Base-by-base conservation (phyloP, 2,797 vertebrate species). In the Poecile montanus region DNA sequence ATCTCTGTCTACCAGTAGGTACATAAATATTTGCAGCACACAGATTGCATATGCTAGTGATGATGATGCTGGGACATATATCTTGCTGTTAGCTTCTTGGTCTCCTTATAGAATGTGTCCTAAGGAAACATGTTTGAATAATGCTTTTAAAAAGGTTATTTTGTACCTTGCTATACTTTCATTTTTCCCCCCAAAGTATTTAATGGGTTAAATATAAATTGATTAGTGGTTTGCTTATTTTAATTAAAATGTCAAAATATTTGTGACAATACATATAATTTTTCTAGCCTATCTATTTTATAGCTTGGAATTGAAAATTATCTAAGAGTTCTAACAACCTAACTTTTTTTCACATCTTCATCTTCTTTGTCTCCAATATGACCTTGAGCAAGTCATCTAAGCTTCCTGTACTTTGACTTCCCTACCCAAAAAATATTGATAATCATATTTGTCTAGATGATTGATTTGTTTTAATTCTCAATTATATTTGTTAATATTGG, bases 401-500 rank as follows among this genome's bases (percentile, higher is more conserved):
- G 7, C 15, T 91, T 67, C 45, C 21, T 62, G 14, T 77, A 36
- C 36, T 84, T 94, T n/a, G 22, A 53, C 65, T 85, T 90, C 4
- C 17, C 25, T 16, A 44, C 58, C 12, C 58, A 51, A 16, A 79
- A 91, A 87, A 75, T 75, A 71, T 14, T 60, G 30, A 86, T 50
- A 88, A 11, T 42, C 67, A n/a, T 54, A 81, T 22, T 71, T 74
- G 16, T 57, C 29, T 79, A 16, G 11, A 38, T 88, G 42, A 76
- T 36, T 80, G 90, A 30, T 75, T 93, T 82, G 11, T 62, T 50
- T 78, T 80, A 88, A 88, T 84, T 78, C 85, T n/a, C 7, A 30
- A 40, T 54, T 91, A 25, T 50, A 54, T 76, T 80, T 63, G 42
- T 66, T 91, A 57, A 78, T 57, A 38, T 57, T 62, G 44, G 23